phyloP scores from a whole-genome alignment of 53 echinoderm and acorn worm species.

The Echinometra lucunter region DNA sequence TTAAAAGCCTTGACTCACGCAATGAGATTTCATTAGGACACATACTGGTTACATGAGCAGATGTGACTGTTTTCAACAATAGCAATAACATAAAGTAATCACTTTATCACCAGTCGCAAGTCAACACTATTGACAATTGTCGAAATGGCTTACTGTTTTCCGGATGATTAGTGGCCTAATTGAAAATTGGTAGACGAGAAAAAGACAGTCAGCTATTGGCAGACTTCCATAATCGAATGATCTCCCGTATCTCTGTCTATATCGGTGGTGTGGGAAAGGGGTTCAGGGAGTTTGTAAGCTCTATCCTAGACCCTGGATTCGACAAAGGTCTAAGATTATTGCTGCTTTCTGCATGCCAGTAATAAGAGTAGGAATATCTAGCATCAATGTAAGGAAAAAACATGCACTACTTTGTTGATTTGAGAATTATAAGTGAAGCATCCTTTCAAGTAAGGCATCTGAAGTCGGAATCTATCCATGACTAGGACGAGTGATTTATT shows the following conservation, averaged over 20 bases:
- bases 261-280: not conserved
- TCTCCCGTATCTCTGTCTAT: not conserved
- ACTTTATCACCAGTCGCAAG: not conserved
- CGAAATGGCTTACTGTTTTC: not conserved
- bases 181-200: not conserved
- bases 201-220: not conserved
- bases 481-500: not conserved
- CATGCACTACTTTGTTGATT: no score
- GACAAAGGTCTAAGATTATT: no score
- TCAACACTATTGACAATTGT: slow-evolving; percentile 38
- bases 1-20: not conserved
- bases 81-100: not conserved
- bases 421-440: no score
- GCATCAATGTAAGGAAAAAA: no score
- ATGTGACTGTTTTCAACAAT: slow-evolving; percentile 20
- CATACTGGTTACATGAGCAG: slow-evolving; percentile 28
- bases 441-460: no score
- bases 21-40: not conserved
- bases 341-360: no score
- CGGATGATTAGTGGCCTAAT: slow-evolving; percentile 16
- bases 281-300: not conserved
- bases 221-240: slow-evolving; percentile 14
- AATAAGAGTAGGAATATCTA: no score
- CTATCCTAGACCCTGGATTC: no score
- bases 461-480: no score